Evolutionary conservation across 2,797 vertebrate species (phyloP), one percentile per base, ranked within the genome.

Genomic region (Valencia hispanica): DNA sequence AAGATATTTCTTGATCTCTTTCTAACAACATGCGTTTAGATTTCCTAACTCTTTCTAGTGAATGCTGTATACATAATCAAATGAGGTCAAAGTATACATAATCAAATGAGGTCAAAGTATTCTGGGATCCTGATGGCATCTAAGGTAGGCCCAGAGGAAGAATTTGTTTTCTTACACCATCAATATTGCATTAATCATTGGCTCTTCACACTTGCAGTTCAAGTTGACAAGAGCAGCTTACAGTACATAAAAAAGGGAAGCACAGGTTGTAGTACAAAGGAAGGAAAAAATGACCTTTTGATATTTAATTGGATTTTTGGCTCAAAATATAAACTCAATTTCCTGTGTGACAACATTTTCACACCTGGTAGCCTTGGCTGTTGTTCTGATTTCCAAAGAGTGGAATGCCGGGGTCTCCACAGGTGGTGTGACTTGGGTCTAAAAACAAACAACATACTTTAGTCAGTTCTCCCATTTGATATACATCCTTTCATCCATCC

Each of bases 291-390:
- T 17, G 18, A 14, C 3, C 53, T 70, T 77, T 70, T 48, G 69
- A 27, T 10, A 3, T 79, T 79, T 51, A 22, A 63, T 80, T 69
- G 0, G 0, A 20, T 68, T 77, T 83, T 70, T 68, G 63, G 1
- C 48, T 57, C 41, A 77, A 66, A 50, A n/a, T 57, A 79, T 78
- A 9, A 32, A 78, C 66, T 75, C 0, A 50, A 57, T 75, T 63
- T 78, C 25, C 45, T 8, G 30, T 70, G 20, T 68, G 32, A 32
- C 20, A n/a, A 78, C 6, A 36, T 72, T 25, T 72, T 74, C 6
- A 71, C 90, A 98, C 98, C 97, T 99, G 97, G 88, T 96, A 98
- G 82, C 98, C 98, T 92, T 97, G 97, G 87, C 97, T 97, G 89
- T 95, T 98, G 94, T 99, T 99, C 93, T 98, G 98, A 84, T 95